These are phyloP conservation scores for Popillia japonica DNA, from an alignment of 1,140 invertebrate genomes.

Conservation along the genomic window DNA sequence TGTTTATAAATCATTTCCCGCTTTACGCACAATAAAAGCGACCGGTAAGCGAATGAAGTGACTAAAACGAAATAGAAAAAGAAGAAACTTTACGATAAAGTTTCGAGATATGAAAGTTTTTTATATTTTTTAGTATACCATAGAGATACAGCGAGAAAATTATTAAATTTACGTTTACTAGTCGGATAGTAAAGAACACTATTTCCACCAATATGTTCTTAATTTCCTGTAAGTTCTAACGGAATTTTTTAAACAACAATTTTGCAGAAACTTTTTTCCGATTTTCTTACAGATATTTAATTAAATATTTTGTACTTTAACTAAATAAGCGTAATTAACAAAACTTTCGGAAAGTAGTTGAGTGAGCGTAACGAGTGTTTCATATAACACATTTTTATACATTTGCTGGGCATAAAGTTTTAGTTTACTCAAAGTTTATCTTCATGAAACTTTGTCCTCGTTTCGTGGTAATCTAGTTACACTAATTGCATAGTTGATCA, in stretches of 20 bases:
- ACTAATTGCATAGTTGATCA: no score
- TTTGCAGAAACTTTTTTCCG: no score
- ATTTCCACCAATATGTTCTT: constrained; percentile 6
- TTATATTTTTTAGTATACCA: not conserved
- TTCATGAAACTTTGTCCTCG: no score
- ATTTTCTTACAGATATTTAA: no score
- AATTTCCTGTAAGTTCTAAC: not conserved
- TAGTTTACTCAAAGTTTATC: no score
- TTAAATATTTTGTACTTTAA: no score
- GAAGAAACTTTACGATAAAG: constrained; percentile 25
- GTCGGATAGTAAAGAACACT: not conserved
- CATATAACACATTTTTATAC: no score
- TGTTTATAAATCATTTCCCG: constrained; percentile 35
- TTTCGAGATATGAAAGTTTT: constrained; percentile 21
- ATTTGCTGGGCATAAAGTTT: no score
- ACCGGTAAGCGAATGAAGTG: not conserved
- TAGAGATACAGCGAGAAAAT: not conserved
- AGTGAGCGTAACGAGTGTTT: no score
- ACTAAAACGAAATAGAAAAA: constrained; percentile 22
- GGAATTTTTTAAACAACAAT: not conserved
- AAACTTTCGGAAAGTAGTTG: no score
- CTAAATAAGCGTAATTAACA: no score
- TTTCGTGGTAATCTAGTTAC: no score
- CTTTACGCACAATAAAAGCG: constrained; percentile 19
- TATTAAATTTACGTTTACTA: constrained; percentile 1